Conservation (phyloP, 2,888 invertebrate species). For the Rambutsinella grinnellia region DNA sequence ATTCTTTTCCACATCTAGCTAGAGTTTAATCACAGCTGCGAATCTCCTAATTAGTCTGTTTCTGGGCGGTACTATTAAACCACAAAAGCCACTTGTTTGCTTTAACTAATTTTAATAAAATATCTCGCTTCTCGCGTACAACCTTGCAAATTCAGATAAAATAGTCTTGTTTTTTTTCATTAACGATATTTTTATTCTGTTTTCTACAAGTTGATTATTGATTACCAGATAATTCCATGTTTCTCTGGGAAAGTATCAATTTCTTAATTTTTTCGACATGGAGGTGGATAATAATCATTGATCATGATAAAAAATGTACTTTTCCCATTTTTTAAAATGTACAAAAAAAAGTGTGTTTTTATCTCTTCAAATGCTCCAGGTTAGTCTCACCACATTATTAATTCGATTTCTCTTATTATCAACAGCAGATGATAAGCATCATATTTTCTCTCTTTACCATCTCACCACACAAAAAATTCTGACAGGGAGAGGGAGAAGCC, state of each 20-base stretch:
- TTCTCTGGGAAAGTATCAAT: slow-evolving; percentile 50
- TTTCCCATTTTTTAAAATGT: neutral
- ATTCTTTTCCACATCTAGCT: too few species aligned
- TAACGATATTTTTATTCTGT: too few species aligned
- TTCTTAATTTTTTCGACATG: slow-evolving; percentile 52
- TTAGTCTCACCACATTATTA: slow-evolving; percentile 22
- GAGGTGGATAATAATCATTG: too few species aligned
- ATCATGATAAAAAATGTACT: slow-evolving; percentile 18
- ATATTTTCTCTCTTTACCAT: too few species aligned
- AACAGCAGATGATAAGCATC: too few species aligned
- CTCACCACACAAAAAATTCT: too few species aligned
- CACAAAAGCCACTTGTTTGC: slow-evolving; percentile 38
- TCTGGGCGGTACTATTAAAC: slow-evolving; percentile 37
- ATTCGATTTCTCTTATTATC: slow-evolving; percentile 35
- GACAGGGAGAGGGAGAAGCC: too few species aligned
- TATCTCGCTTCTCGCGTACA: neutral
- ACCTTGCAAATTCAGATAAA: neutral
- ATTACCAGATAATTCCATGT: slow-evolving; percentile 34
- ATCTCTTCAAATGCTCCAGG: slow-evolving; percentile 21
- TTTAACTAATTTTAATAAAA: slow-evolving; percentile 1
- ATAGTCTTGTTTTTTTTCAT: too few species aligned
- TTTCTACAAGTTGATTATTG: slow-evolving; percentile 35
- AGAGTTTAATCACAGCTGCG: slow-evolving; percentile 32
- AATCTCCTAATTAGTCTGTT: slow-evolving; percentile 46
- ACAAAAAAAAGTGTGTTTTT: neutral